These are phyloP conservation scores for Acanthaster planci DNA, from an alignment of 35 echinoderm and acorn worm genomes.

Conservation along the genomic window DNA sequence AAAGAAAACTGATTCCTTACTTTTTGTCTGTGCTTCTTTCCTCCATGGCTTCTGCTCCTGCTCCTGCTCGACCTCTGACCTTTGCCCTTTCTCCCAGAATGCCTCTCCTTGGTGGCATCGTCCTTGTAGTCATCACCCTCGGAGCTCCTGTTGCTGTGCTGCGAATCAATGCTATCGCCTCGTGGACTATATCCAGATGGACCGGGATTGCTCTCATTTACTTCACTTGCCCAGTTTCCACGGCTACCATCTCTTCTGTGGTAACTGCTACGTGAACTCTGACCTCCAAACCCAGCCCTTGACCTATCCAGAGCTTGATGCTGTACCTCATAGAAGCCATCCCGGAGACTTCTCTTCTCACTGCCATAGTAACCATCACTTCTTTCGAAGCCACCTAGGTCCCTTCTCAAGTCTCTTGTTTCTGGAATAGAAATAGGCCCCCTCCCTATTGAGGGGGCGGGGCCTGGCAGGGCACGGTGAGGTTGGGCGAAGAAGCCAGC, in stretches of 20 bases:
- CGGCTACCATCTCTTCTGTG: background rate
- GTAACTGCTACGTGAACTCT: too few relatives aligned
- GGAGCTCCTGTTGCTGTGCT: background rate
- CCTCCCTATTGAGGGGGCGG: background rate
- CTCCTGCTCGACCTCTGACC: background rate
- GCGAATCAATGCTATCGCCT: too few relatives aligned
- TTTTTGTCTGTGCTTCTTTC: constrained; percentile 9
- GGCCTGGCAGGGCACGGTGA: background rate
- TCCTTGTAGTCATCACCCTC: background rate
- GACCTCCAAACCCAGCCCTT: too few relatives aligned
- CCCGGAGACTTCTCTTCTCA: background rate
- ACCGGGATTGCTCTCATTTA: background rate
- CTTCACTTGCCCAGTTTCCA: background rate
- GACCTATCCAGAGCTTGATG: too few relatives aligned
- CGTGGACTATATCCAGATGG: background rate
- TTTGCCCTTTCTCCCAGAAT: background rate
- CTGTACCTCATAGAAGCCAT: background rate
- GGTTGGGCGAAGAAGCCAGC: constrained; percentile 2
- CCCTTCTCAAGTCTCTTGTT: background rate
- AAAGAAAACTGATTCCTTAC: background rate
- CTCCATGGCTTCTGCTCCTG: constrained; percentile 18
- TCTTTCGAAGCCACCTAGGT: background rate
- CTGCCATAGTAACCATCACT: constrained; percentile 2
- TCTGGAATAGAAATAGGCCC: background rate
- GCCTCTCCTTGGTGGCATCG: background rate